Base-by-base conservation (phyloP, 1,140 invertebrate genomes). In the Drosophila nikananu region DNA sequence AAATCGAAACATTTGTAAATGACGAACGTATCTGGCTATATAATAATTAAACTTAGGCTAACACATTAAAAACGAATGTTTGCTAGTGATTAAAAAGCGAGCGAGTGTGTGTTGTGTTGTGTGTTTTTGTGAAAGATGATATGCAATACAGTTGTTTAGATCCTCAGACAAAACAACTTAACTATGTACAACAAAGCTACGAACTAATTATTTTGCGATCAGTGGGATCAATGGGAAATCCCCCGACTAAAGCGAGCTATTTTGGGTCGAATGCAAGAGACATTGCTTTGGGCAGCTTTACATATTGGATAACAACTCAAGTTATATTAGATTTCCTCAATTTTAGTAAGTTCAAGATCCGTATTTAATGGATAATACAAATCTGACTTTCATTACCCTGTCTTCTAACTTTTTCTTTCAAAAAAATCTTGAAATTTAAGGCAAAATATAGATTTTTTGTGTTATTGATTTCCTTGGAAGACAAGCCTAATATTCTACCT, bases 141-240 rank as follows among this genome's bases (percentile, higher is more conserved):
- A 80, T 86, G 80, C 80, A 77, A 67, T 64, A 23, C 48, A 48
- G 46, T 64, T 64, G 54, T 39, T 63, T 41, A 44, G 48, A 59
- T 37, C 57, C 39, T 52, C 25, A 59, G 46, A 65, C 32, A 59
- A 80, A 55, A 79, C 46, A 81, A 89, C 77, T 79, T 79, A 87
- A 81, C 63, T 84, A 89, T 89, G 39, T 89, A 89, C 86, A 87
- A 65, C 51, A 54, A 78, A 54, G 51, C 63, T 89, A 71, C 54
- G 12, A 44, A 62, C 59, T 87, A 87, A 42, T 37, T 61, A 32
- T 77, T 52, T 44, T 52, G 54, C 65, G 49, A 59, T 48, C 32
- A 30, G 39, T 19, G 58, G 46, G 68, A 19, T 58, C 27, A 10
- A 41, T 17, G 27, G 13, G 3, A 30, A 37, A 19, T 39, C 67